These are phyloP conservation scores for Chloebia gouldiae DNA, from an alignment of 2,113 vertebrate genomes.

Conservation along the genomic window DNA sequence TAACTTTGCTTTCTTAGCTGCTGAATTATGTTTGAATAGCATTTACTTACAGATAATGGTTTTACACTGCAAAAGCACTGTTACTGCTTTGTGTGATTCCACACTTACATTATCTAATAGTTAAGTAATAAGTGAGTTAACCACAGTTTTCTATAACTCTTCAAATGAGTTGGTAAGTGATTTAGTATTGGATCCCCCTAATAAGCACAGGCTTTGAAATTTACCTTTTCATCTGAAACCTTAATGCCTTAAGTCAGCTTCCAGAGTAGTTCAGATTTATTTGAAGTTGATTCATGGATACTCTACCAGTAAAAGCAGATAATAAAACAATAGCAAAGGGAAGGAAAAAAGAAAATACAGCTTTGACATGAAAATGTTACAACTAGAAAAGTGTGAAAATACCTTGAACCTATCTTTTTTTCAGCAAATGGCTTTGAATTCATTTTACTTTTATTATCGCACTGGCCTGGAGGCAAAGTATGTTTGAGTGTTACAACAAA, in stretches of 20 bases:
- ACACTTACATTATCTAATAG: not conserved
- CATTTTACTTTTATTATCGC: slow-evolving; percentile 73
- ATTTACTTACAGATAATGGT: not conserved
- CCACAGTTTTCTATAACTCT: not conserved
- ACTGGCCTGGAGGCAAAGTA: slow-evolving; percentile 63
- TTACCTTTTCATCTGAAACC: not conserved
- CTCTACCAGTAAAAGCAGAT: slow-evolving; percentile 58
- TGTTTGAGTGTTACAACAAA: slow-evolving; percentile 69
- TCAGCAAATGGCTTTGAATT: slow-evolving; percentile 64
- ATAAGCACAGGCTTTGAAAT: not conserved
- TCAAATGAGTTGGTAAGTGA: not conserved
- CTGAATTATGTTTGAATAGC: not conserved
- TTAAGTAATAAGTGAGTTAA: not conserved
- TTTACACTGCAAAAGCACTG: not conserved
- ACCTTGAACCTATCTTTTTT: slow-evolving; percentile 18
- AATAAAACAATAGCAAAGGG: slow-evolving; percentile 49
- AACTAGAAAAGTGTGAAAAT: slow-evolving; percentile 53
- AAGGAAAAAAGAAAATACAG: slow-evolving; percentile 41
- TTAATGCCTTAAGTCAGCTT: slow-evolving; percentile 12
- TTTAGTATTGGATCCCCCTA: not conserved
- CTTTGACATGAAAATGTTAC: slow-evolving; percentile 39
- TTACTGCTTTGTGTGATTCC: not conserved
- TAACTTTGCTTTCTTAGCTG: not conserved
- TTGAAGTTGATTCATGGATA: slow-evolving; percentile 44
- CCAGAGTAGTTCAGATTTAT: slow-evolving; percentile 22